Conservation (phyloP, 2,113 vertebrate genomes). For the Labrus mixtus region DNA sequence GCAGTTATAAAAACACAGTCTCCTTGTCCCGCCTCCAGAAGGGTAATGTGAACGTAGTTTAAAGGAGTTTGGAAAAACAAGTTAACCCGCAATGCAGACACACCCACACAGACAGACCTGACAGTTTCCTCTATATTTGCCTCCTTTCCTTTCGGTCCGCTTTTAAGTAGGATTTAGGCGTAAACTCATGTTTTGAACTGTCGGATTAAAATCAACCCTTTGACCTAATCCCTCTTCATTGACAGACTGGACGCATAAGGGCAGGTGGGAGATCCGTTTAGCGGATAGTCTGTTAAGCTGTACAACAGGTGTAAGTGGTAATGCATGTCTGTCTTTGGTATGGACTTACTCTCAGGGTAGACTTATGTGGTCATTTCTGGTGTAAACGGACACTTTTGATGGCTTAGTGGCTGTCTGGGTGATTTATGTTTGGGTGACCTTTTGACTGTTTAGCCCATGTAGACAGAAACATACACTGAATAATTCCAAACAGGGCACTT, state of each 20-base stretch:
- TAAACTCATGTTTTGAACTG: slow-evolving; percentile 29
- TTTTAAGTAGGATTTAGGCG: slow-evolving; percentile 13
- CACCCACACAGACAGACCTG: slow-evolving; percentile 47
- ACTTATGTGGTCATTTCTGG: slow-evolving; percentile 29
- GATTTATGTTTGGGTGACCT: slow-evolving; percentile 41
- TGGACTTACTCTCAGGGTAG: slow-evolving; percentile 43
- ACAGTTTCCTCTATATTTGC: slow-evolving; percentile 23
- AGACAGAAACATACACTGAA: slow-evolving; percentile 20
- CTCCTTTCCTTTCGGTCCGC: background rate
- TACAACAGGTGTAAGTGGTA: slow-evolving; percentile 73
- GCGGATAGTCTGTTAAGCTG: slow-evolving; percentile 63
- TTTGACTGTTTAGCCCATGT: slow-evolving; percentile 26
- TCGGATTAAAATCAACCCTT: slow-evolving; percentile 52
- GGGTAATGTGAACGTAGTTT: slow-evolving; percentile 45
- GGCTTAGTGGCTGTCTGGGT: slow-evolving; percentile 46
- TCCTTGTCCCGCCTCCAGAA: slow-evolving; percentile 34
- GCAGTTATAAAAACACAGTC: slow-evolving; percentile 33
- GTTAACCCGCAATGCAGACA: slow-evolving; percentile 70
- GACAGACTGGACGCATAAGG: slow-evolving; percentile 47
- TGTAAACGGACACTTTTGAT: slow-evolving; percentile 51
- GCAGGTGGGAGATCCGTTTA: slow-evolving; percentile 71
- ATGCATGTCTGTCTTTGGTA: slow-evolving; percentile 41
- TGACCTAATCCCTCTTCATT: slow-evolving; percentile 43
- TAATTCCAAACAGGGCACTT: background rate
- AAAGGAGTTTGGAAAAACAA: slow-evolving; percentile 70